phyloP scores from a whole-genome alignment of 2,113 vertebrate genomes.

The Oryzias woworae region DNA sequence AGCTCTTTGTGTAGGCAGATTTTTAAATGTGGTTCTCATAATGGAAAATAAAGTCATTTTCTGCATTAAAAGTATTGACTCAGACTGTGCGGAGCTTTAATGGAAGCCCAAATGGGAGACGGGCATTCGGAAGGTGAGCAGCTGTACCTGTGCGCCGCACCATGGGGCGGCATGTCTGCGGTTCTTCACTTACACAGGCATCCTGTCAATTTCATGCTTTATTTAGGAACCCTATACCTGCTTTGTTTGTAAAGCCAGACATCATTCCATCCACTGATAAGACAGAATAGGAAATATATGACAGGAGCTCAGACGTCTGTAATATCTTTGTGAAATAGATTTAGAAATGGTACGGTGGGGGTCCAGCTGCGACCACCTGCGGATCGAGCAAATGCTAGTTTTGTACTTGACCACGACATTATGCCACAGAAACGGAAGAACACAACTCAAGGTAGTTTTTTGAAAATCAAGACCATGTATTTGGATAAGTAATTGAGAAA shows the following conservation, averaged over 20 bases:
- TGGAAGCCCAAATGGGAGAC: slow-evolving; percentile 56
- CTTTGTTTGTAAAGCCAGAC: slow-evolving; percentile 76
- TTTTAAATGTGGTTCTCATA: slow-evolving; percentile 41
- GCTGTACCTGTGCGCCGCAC: slow-evolving; percentile 55
- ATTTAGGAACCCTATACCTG: slow-evolving; percentile 72
- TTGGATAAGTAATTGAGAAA: not conserved
- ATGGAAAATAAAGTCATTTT: slow-evolving; percentile 66
- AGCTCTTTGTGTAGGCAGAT: slow-evolving; percentile 50
- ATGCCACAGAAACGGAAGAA: slow-evolving; percentile 44
- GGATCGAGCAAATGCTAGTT: slow-evolving; percentile 55
- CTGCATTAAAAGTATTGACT: slow-evolving; percentile 68
- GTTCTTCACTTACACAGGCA: slow-evolving; percentile 56
- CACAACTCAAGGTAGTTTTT: slow-evolving; percentile 9
- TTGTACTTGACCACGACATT: slow-evolving; percentile 46
- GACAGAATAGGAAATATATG: slow-evolving; percentile 71
- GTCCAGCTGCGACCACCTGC: slow-evolving; percentile 70
- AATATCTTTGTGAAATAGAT: slow-evolving; percentile 75
- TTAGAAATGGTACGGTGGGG: slow-evolving; percentile 62
- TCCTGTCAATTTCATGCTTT: slow-evolving; percentile 75
- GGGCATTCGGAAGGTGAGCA: slow-evolving; percentile 61
- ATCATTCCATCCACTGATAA: slow-evolving; percentile 75
- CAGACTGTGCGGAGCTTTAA: slow-evolving; percentile 47
- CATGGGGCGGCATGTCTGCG: slow-evolving; percentile 25
- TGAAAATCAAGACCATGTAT: not conserved
- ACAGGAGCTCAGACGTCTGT: slow-evolving; percentile 69